phyloP scores from a whole-genome alignment of 2,113 vertebrate species.

The Colistium nudipinnis region DNA sequence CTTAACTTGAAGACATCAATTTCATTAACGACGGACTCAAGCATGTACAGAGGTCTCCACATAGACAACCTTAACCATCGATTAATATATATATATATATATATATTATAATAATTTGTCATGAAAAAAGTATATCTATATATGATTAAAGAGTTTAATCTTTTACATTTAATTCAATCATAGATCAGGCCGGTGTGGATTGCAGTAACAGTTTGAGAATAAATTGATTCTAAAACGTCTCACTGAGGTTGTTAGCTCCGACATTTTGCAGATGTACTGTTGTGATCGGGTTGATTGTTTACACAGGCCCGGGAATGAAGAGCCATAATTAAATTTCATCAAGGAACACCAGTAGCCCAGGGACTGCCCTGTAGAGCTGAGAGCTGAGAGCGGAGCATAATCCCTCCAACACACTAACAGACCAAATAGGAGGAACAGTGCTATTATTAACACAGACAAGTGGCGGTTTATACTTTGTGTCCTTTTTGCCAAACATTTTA shows the following conservation, averaged over 20 bases:
- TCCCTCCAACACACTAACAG: constrained; percentile 7
- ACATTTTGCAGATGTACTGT: constrained; percentile 8
- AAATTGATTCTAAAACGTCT: not conserved
- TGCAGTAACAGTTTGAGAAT: constrained; percentile 16
- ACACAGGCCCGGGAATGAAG: constrained; percentile 42
- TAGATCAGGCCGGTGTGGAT: constrained; percentile 13
- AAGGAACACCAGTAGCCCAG: constrained; percentile 17
- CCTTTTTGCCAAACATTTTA: constrained; percentile 1
- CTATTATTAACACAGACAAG: constrained; percentile 14
- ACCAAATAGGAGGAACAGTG: constrained; percentile 2
- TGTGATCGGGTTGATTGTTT: constrained; percentile 26
- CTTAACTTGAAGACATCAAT: not conserved
- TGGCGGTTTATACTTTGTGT: constrained; percentile 3
- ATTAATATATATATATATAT: too few relatives aligned
- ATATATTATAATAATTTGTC: too few relatives aligned
- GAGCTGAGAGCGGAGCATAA: constrained; percentile 15
- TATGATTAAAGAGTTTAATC: constrained; percentile 13
- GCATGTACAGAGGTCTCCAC: not conserved
- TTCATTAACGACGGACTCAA: not conserved
- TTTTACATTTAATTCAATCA: constrained; percentile 32
- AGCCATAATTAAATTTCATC: constrained; percentile 49
- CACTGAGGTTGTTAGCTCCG: not conserved
- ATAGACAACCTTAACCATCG: too few relatives aligned
- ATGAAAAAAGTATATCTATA: too few relatives aligned
- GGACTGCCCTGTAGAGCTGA: constrained; percentile 15